Base-by-base conservation (phyloP, 1,140 invertebrate species). In the Limonius californicus region DNA sequence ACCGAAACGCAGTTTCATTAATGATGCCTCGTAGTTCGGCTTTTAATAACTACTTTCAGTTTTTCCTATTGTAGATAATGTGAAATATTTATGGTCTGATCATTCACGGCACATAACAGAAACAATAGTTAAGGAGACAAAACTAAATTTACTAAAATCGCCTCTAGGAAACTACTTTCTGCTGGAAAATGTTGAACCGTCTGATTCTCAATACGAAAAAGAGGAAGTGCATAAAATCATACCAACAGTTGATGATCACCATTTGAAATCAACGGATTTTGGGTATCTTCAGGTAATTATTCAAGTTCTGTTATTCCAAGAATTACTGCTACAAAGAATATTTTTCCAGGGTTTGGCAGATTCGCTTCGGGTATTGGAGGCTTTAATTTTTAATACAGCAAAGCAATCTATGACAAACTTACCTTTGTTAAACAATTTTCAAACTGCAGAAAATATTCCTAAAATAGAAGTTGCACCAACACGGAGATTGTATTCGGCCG, bases 401-500 rank as follows among this genome's bases (percentile, higher is more conserved):
- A 27, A 9, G 23, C 23, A 27, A 27, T 3, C 9, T 27, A 3
- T 9, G 3, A 9, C 9, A 27, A 3, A 3, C 9, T 27, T 9
- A 9, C 9, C n/a, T 39, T 12, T n/a, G 2, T 11, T n/a, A 12
- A 21, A 30, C 15, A 30, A 54, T 53, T n/a, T 53, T 53, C 18
- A 16, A 18, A 53, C 4, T 14, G 7, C 35, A 14, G 35, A 39
- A 39, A 39, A 7, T 6, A 9, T 39, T 39, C 35, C 35, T 2
- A 39, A 12, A 39, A 2, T 12, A 12, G n/a, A 39, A 39, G n/a
- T 9, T 15, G 7, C 23, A 1, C 54, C 59, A n/a, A 30, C 64
- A n/a, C 62, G 56, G 18, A 57, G 69, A 53, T 54, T 70, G 16
- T 72, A 72, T 59, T 72, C 70, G 1, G 70, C 69, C 8, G 70